Conservation (phyloP, 2,888 invertebrate species). For the Drosophila multiciliata region DNA sequence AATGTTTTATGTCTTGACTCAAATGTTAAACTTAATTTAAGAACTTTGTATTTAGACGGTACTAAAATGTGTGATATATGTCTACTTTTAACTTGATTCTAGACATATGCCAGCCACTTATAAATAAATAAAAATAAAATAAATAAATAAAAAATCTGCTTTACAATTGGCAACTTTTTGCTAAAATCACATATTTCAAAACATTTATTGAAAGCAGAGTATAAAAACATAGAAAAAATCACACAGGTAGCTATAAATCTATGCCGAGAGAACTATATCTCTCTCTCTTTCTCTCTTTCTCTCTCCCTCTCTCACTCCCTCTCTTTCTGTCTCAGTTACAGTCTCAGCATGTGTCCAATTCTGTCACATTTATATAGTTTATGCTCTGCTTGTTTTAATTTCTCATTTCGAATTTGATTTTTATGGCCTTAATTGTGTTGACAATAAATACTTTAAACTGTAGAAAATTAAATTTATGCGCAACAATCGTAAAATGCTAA, state of each 20-base stretch:
- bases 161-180: neutral
- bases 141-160: neutral
- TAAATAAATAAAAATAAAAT: neutral
- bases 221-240: slow-evolving; percentile 2
- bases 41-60: neutral
- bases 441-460: slow-evolving; percentile 26
- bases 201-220: neutral
- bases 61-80: neutral
- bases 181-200: neutral
- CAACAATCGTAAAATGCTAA: slow-evolving; percentile 31
- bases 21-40: neutral
- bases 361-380: slow-evolving; percentile 36
- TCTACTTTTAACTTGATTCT: neutral
- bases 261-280: slow-evolving; percentile 1
- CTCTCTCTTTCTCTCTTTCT: neutral
- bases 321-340: neutral
- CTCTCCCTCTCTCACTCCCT: neutral
- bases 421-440: slow-evolving; percentile 60
- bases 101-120: neutral
- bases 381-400: slow-evolving; percentile 53
- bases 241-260: neutral
- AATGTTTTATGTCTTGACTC: neutral
- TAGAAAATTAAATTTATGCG: slow-evolving; percentile 52
- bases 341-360: neutral
- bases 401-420: slow-evolving; percentile 40